These are phyloP conservation scores for Passer domesticus DNA, from an alignment of 2,113 vertebrate genomes.

Conservation along the genomic window DNA sequence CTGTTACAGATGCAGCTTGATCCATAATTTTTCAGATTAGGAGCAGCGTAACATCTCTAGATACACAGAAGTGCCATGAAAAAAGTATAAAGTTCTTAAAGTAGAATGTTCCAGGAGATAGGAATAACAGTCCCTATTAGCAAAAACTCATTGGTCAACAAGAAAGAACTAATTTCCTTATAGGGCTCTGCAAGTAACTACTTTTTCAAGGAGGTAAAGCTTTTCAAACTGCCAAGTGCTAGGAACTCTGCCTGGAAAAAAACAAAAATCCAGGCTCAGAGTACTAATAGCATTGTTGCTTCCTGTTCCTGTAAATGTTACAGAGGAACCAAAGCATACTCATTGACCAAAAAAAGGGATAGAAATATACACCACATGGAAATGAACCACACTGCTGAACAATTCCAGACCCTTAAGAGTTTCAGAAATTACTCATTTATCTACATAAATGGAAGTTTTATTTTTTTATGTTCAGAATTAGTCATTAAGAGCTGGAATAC, in stretches of 20 bases:
- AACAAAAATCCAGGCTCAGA: conserved; percentile 7
- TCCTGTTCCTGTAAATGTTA: conserved; percentile 69
- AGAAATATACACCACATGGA: conserved; percentile 45
- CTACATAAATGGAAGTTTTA: background rate
- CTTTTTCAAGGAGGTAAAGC: conserved; percentile 17
- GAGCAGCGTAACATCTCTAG: background rate
- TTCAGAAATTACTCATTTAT: conserved; percentile 38
- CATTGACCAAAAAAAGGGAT: conserved; percentile 29
- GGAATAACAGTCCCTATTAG: background rate
- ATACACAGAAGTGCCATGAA: background rate
- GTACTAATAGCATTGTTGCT: conserved; percentile 59
- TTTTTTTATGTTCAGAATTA: conserved; percentile 2
- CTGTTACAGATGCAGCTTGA: background rate
- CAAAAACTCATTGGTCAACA: conserved; percentile 31
- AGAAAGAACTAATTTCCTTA: conserved; percentile 33
- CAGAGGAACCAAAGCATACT: conserved; percentile 19
- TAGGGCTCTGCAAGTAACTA: conserved; percentile 16
- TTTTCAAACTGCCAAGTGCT: conserved; percentile 40
- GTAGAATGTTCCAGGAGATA: background rate
- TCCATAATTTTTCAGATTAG: background rate
- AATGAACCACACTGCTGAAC: conserved; percentile 19
- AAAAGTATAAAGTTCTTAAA: background rate
- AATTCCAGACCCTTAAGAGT: conserved; percentile 41
- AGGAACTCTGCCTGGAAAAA: conserved; percentile 16
- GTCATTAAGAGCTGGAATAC: background rate